Evolutionary conservation across 1,140 invertebrate species (phyloP).

Genomic region (Tetramorium parvispinum): DNA sequence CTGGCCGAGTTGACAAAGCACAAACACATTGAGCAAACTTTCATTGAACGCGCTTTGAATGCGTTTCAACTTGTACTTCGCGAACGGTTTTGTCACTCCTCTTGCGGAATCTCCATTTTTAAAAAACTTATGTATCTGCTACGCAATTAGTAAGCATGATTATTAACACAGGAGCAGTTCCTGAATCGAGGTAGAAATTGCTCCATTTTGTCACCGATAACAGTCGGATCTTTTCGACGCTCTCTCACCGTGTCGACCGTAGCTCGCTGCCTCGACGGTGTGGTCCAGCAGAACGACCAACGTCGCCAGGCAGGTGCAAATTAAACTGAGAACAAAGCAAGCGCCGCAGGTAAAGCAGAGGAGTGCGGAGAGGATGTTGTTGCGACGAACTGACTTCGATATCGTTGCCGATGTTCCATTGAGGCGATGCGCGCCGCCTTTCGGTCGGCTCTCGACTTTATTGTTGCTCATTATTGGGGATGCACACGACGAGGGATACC

Average conservation of each 20-base stretch:
- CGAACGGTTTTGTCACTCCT: not conserved
- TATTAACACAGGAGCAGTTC: not conserved
- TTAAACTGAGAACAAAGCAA: conserved; percentile 74
- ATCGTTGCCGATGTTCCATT: conserved; percentile 10
- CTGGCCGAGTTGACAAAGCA: not conserved
- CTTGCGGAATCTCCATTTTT: not conserved
- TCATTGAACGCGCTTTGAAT: not conserved
- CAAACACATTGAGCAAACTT: not conserved
- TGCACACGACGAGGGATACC: not conserved
- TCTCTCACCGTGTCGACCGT: conserved; percentile 70
- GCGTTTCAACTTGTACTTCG: not conserved
- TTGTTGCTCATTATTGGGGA: conserved; percentile 4
- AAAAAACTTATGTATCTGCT: not conserved
- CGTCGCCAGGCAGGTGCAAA: conserved; percentile 77
- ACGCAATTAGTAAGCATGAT: not conserved
- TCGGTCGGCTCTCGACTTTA: conserved; percentile 53
- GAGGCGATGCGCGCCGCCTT: conserved; percentile 53
- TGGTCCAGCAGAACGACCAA: conserved; percentile 76
- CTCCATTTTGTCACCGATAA: not conserved
- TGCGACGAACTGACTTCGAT: not conserved
- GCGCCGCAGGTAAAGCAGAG: conserved; percentile 78
- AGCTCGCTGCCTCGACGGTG: conserved; percentile 68
- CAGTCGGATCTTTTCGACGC: not conserved
- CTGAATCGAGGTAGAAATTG: not conserved
- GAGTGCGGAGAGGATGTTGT: conserved; percentile 58